These are phyloP conservation scores for Acrocephalus scirpaceus DNA, from an alignment of 2,797 vertebrate genomes.

Conservation along the genomic window DNA sequence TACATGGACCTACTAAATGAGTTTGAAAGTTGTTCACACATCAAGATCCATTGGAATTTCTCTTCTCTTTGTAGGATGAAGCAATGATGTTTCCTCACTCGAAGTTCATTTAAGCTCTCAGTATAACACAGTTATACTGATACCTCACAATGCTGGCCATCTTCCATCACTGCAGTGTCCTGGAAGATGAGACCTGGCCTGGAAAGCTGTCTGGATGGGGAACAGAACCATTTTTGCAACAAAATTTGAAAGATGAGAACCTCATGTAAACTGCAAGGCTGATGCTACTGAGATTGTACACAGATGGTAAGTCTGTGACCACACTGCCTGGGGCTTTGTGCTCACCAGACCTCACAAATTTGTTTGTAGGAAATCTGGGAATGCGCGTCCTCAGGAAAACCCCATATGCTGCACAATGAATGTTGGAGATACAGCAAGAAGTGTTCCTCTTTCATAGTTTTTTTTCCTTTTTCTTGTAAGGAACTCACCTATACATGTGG, in stretches of 20 bases:
- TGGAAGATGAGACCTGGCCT: conserved; percentile 1
- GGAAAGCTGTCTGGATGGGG: background rate
- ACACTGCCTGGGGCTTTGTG: background rate
- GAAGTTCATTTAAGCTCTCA: background rate
- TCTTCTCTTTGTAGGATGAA: conserved; percentile 9
- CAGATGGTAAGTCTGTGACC: background rate
- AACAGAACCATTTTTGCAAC: background rate
- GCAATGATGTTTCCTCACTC: background rate
- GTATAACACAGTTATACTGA: background rate
- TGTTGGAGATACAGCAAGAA: background rate
- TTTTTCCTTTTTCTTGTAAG: background rate
- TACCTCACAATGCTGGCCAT: background rate
- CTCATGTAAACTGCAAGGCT: background rate
- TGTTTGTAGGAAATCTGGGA: conserved; percentile 7
- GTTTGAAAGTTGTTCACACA: background rate
- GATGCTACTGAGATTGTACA: background rate
- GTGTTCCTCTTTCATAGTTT: background rate
- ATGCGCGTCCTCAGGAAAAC: background rate
- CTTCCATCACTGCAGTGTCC: conserved; percentile 20
- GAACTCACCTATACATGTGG: background rate
- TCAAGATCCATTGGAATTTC: background rate
- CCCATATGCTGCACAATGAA: background rate
- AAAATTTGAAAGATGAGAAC: background rate
- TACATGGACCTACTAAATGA: background rate
- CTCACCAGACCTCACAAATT: background rate